Base-by-base conservation (phyloP, 2,797 vertebrate species). In the Sus cebifrons region DNA sequence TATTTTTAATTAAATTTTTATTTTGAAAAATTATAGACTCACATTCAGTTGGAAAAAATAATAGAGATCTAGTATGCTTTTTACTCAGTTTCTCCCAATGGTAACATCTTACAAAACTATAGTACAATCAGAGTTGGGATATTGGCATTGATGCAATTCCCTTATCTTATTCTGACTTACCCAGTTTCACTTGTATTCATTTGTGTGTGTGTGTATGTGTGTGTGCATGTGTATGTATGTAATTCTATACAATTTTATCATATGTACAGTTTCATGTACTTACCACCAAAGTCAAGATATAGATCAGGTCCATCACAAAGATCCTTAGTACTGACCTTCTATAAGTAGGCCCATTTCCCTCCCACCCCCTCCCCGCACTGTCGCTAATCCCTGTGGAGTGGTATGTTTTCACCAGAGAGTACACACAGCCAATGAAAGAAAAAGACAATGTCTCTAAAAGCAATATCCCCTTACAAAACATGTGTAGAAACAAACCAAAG, bases 381-480 rank as follows among this genome's bases (percentile, higher is more conserved):
- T 49, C 40, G 17, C 10, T 88, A 78, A 49, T 77, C 52, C 25
- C 36, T 79, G 23, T 49, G 32, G 29, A 91, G 32, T 74, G 25
- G 14, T 60, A n/a, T 25, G 60, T 83, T 83, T 92, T 74, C 70
- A 81, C 8, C 83, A 91, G 67, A 85, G 56, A 88, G 25, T 64
- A 83, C 7, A 88, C 27, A 93, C 6, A 77, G n/a, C 3, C 36
- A 70, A 88, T 32, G 64, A 96, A 96, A 91, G 68, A 32, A 88
- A 95, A 96, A 94, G 18, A 67, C 18, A n/a, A n/a, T 81, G 25
- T 62, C 91, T 96, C n/a, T 44, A 79, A 83, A 93, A 97, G 75
- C 21, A 96, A 73, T 27, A 64, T 6, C 15, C 7, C 10, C 32
- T 82, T 92, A 95, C 44, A 78, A 96, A 84, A 84, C 21, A 65